phyloP scores from a whole-genome alignment of 2,888 invertebrate genomes.

The Papilio protenor region DNA sequence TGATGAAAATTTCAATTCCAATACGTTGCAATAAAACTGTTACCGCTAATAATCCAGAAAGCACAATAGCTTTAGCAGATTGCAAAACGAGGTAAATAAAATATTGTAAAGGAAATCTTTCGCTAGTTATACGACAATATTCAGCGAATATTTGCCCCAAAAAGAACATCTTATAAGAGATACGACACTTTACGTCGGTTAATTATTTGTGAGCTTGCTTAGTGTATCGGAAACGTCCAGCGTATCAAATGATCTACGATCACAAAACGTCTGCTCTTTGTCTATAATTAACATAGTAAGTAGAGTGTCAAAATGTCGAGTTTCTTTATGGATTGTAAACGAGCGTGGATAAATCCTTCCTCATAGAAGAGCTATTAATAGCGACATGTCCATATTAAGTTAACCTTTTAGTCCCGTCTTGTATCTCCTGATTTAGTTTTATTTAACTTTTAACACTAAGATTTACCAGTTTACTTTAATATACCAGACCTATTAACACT shows the following conservation, averaged over 20 bases:
- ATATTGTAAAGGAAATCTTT: background rate
- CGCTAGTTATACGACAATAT: background rate
- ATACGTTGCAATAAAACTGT: background rate
- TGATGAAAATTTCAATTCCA: background rate
- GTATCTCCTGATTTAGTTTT: background rate
- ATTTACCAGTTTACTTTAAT: background rate
- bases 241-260: slow-evolving; percentile 1
- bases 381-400: background rate
- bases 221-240: slow-evolving; percentile 4
- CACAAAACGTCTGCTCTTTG: slow-evolving; percentile 6
- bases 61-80: background rate
- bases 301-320: slow-evolving; percentile 1
- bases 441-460: background rate
- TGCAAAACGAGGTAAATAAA: background rate
- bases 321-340: background rate
- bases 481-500: background rate
- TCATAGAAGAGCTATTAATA: background rate
- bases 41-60: background rate
- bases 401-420: too few relatives aligned
- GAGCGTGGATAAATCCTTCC: background rate
- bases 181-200: background rate
- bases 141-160: background rate
- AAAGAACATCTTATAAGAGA: too few relatives aligned
- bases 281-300: slow-evolving; percentile 1
- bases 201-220: too few relatives aligned